These are phyloP conservation scores for Rynchops niger DNA, from an alignment of 2,113 vertebrate genomes.

Conservation along the genomic window DNA sequence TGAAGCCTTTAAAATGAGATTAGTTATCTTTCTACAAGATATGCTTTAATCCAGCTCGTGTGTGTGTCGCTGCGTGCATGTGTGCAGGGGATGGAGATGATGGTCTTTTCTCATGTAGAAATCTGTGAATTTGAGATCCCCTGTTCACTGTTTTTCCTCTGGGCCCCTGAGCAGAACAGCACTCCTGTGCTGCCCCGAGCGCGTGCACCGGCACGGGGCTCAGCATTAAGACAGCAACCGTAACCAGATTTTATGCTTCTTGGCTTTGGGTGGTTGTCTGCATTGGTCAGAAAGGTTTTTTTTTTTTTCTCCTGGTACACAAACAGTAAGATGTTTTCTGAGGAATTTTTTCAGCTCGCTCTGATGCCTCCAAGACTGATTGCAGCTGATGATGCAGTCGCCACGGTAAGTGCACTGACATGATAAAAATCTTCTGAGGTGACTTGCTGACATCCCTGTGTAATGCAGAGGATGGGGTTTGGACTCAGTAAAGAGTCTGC, in stretches of 20 bases:
- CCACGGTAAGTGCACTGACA: not conserved
- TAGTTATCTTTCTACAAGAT: not conserved
- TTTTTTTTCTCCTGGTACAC: not conserved
- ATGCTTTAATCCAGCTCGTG: not conserved
- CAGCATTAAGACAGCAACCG: not conserved
- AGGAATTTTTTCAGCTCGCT: not conserved
- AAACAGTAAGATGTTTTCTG: not conserved
- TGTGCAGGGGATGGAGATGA: accelerated
- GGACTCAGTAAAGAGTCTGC: not conserved
- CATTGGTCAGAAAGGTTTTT: not conserved
- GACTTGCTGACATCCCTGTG: not conserved
- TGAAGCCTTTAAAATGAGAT: not conserved
- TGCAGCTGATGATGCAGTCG: not conserved
- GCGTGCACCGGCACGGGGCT: accelerated
- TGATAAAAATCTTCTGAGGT: not conserved
- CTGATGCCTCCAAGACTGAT: not conserved
- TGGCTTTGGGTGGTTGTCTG: not conserved
- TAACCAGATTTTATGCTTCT: not conserved
- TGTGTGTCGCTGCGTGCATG: accelerated
- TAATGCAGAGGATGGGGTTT: not conserved
- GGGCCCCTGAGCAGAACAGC: not conserved
- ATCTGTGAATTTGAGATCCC: not conserved
- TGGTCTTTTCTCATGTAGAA: not conserved
- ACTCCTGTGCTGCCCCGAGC: not conserved
- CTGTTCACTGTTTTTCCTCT: not conserved